phyloP scores from a whole-genome alignment of 2,113 vertebrate genomes.

The Gymnorhina tibicen region DNA sequence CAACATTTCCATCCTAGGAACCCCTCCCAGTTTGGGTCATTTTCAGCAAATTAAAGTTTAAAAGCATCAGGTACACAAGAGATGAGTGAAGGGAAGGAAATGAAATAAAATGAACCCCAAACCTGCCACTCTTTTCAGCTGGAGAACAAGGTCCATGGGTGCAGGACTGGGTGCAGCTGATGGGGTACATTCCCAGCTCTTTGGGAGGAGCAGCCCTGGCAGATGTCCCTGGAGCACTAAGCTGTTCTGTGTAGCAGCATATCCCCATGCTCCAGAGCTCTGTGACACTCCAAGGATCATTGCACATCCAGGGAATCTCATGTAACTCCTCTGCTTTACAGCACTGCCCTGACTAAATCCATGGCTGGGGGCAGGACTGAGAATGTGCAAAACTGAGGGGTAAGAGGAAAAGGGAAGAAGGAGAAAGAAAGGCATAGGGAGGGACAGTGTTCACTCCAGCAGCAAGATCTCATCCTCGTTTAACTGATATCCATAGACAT shows the following conservation, averaged over 20 bases:
- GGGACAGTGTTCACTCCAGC: not conserved
- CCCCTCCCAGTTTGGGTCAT: not conserved
- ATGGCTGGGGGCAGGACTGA: not conserved
- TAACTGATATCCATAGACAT: not conserved
- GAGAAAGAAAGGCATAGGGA: not conserved
- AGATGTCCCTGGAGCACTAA: not conserved
- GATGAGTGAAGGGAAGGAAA: not conserved
- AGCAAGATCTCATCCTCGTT: not conserved
- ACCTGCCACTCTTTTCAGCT: not conserved
- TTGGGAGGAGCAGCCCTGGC: not conserved
- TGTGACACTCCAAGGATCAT: fast-evolving
- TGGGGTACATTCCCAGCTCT: not conserved
- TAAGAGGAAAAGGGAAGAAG: not conserved
- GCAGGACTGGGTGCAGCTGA: not conserved
- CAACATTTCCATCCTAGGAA: not conserved
- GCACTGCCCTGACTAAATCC: not conserved
- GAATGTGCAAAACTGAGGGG: not conserved
- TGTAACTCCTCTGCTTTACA: fast-evolving
- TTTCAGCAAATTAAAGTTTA: not conserved
- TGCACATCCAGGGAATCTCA: fast-evolving
- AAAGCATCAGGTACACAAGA: not conserved
- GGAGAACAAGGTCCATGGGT: not conserved
- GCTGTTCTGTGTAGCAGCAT: not conserved
- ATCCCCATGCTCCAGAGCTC: not conserved
- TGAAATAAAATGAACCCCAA: not conserved